Evolutionary conservation across 1,140 invertebrate species (phyloP).

Genomic region (Drosophila carrolli): DNA sequence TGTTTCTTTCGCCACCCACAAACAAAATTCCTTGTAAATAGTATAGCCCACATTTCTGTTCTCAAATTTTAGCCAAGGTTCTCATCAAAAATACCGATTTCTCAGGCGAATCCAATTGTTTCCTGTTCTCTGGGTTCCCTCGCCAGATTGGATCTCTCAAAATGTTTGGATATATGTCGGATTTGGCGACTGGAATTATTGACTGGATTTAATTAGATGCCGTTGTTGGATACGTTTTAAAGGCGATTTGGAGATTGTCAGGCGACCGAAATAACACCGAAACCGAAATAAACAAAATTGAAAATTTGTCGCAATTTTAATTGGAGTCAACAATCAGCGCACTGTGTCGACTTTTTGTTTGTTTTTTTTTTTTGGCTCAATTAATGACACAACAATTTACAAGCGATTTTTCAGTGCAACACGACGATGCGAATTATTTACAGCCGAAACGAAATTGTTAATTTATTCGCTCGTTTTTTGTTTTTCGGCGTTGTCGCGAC

Average conservation of each 20-base stretch:
- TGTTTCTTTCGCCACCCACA: too few species aligned
- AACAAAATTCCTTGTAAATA: neutral
- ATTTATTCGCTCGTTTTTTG: slow-evolving; percentile 8
- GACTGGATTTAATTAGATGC: slow-evolving; percentile 13
- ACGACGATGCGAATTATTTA: slow-evolving; percentile 28
- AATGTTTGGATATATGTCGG: slow-evolving; percentile 3
- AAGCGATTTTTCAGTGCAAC: slow-evolving; percentile 31
- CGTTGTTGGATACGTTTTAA: slow-evolving; percentile 18
- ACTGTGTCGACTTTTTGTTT: slow-evolving; percentile 34
- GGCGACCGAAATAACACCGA: slow-evolving; percentile 17
- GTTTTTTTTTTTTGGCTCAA: slow-evolving; percentile 1
- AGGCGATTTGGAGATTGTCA: slow-evolving; percentile 17
- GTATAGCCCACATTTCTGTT: neutral
- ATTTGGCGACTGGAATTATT: slow-evolving; percentile 3
- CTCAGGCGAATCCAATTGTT: slow-evolving; percentile 18
- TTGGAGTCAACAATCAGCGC: slow-evolving; percentile 39
- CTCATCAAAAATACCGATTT: slow-evolving; percentile 17
- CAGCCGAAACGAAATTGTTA: slow-evolving; percentile 13
- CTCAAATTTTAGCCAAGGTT: neutral
- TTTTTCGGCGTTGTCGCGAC: slow-evolving; percentile 26
- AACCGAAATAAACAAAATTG: slow-evolving; percentile 26
- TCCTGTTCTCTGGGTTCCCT: slow-evolving; percentile 8
- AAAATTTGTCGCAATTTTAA: slow-evolving; percentile 37
- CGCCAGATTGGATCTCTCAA: slow-evolving; percentile 6
- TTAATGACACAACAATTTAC: slow-evolving; percentile 48